phyloP scores from a whole-genome alignment of 1,140 invertebrate genomes.

The Bombus waltoni region DNA sequence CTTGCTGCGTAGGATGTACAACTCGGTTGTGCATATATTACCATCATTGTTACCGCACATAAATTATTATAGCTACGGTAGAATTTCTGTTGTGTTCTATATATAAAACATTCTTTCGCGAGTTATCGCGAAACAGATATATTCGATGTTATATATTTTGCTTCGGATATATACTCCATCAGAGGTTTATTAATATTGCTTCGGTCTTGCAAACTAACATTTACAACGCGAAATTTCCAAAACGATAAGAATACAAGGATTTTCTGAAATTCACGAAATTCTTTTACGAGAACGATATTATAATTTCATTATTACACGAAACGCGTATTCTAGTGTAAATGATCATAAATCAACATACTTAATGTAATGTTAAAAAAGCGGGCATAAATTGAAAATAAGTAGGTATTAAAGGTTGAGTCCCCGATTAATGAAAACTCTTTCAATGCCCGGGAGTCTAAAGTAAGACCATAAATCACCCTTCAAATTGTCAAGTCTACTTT shows the following conservation, averaged over 20 bases:
- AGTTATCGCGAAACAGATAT: neutral
- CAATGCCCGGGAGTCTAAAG: neutral
- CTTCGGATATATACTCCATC: neutral
- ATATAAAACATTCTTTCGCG: neutral
- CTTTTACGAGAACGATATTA: neutral
- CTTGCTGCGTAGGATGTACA: neutral
- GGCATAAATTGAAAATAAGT: too few relatives aligned
- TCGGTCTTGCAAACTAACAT: neutral
- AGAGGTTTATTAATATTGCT: neutral
- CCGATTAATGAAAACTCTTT: neutral
- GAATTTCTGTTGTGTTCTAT: neutral
- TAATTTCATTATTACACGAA: neutral
- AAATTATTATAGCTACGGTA: constrained; percentile 18
- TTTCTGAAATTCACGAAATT: neutral
- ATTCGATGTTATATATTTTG: neutral
- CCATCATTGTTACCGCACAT: constrained; percentile 11
- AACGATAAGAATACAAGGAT: neutral
- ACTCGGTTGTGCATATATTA: constrained; percentile 19
- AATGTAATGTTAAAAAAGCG: neutral
- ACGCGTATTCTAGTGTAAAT: neutral
- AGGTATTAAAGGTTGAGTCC: too few relatives aligned
- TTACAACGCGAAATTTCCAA: too few relatives aligned
- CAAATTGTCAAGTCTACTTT: neutral
- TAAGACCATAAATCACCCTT: neutral
- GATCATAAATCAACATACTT: neutral